Percentiles rank a stretch among this genome's conserved stretches.
These are phyloP conservation scores for Oreochromis tanganicae DNA, from an alignment of 2,113 vertebrate genomes.

Conservation along the genomic window DNA sequence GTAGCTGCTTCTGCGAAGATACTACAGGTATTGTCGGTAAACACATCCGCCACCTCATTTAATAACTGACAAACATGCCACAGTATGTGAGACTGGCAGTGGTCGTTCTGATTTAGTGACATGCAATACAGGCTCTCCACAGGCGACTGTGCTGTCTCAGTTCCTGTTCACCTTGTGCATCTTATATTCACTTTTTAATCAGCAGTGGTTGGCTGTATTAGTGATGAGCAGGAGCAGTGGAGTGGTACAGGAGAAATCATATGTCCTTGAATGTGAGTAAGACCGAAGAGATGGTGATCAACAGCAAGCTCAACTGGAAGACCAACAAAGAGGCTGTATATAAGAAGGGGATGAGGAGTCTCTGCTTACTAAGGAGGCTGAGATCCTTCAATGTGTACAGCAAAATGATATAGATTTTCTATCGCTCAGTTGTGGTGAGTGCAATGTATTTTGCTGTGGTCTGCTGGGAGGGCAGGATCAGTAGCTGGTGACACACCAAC, in stretches of 20 bases:
- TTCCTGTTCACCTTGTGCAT: neutral
- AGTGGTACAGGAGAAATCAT: neutral
- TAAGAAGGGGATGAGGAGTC: neutral
- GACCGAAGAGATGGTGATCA: neutral
- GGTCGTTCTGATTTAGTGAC: neutral
- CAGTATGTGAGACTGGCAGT: neutral
- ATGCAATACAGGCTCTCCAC: neutral
- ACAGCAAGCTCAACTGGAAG: neutral
- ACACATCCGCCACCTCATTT: neutral
- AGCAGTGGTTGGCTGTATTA: neutral
- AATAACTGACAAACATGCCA: neutral
- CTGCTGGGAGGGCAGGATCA: neutral
- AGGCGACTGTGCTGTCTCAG: neutral
- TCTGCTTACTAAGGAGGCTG: neutral
- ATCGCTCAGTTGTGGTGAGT: neutral
- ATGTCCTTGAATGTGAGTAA: neutral
- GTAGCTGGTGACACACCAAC: neutral
- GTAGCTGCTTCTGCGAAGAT: neutral
- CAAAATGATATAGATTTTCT: neutral
- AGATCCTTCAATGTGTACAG: neutral
- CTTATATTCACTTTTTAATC: neutral
- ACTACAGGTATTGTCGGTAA: neutral
- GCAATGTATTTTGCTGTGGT: neutral
- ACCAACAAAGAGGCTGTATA: neutral
- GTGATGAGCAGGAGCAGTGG: neutral